Conservation (phyloP, 1,140 invertebrate genomes). For the Agraylea sexmaculata region DNA sequence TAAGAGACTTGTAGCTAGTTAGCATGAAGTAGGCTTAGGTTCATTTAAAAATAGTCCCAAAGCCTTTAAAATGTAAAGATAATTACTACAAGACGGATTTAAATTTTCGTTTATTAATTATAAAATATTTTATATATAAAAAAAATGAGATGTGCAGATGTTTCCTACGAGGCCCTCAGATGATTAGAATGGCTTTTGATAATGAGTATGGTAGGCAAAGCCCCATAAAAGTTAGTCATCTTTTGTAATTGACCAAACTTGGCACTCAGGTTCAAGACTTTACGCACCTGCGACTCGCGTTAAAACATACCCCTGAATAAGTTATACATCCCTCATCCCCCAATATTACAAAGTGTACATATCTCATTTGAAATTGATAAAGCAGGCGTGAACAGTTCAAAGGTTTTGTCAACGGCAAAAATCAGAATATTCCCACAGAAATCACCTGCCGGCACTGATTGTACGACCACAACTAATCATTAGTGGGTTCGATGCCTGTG, state of each 20-base stretch:
- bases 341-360: constrained; percentile 13
- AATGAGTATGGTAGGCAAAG: not conserved
- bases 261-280: constrained; percentile 19
- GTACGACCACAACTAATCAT: too few species aligned
- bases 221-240: not conserved
- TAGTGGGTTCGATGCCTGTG: too few species aligned
- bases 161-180: too few species aligned
- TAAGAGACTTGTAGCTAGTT: too few species aligned
- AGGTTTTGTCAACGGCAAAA: not conserved
- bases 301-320: constrained; percentile 10
- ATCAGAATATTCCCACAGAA: not conserved
- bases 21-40: too few species aligned
- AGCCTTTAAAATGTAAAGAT: constrained; percentile 1
- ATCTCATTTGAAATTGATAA: constrained; percentile 5
- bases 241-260: constrained; percentile 19
- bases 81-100: not conserved
- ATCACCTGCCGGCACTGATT: too few species aligned
- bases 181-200: not conserved
- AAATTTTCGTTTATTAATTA: constrained; percentile 6
- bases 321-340: constrained; percentile 3
- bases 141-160: too few species aligned
- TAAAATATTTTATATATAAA: too few species aligned
- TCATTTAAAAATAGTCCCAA: too few species aligned
- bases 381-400: not conserved
- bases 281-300: constrained; percentile 12